Base-by-base conservation (phyloP, 2,113 vertebrate genomes). In the Chloroceryle aenea region DNA sequence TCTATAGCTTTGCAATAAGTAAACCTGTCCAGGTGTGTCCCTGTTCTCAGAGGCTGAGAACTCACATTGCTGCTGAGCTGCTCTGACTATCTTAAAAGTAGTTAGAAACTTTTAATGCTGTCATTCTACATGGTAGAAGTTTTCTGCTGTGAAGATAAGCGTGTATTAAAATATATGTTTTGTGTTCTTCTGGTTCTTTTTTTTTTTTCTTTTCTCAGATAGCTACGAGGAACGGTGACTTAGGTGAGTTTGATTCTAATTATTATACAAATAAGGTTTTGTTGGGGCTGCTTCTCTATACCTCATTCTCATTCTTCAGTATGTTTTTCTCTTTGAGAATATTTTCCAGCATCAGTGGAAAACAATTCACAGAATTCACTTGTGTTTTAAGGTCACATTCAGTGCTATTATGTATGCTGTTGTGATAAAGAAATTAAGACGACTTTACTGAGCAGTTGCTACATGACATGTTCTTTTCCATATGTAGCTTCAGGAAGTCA, bases 11-110 rank as follows among this genome's bases (percentile, higher is more conserved):
- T 90, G 88, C 71, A 68, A 72, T 94, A 89, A 81, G 85, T 82
- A 97, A 96, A 93, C 94, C 96, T 26, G 18, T 95, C 69, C 94
- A 96, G 97, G 96, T 97, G 87, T 80, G 96, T 96, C 50, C 47
- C 42, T 90, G 69, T 69, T 91, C 48, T 63, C 40, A 73, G 78
- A 81, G 55, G 34, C 17, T 85, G 47, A 95, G 69, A 75, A 87
- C 73, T 93, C 85, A 53, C 42, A 62, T 94, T 66, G 78, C 59
- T 87, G 87, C 29, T 93, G 40, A 55, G 66, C 74, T 80, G 63
- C 25, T 96, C 38, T 59, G 79, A 36, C 4, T 77, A 6, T 59
- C 43, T 89, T 81, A 66, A 75, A 76, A 63, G 58, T 30, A 79
- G 29, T 90, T 80, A 38, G 47, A 83, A 79, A 53, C 30, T 36